A percentile compares a stretch with the other conserved stretches of the same genome.
phyloP scores from a whole-genome alignment of 2,113 vertebrate species.

The Camelus bactrianus region DNA sequence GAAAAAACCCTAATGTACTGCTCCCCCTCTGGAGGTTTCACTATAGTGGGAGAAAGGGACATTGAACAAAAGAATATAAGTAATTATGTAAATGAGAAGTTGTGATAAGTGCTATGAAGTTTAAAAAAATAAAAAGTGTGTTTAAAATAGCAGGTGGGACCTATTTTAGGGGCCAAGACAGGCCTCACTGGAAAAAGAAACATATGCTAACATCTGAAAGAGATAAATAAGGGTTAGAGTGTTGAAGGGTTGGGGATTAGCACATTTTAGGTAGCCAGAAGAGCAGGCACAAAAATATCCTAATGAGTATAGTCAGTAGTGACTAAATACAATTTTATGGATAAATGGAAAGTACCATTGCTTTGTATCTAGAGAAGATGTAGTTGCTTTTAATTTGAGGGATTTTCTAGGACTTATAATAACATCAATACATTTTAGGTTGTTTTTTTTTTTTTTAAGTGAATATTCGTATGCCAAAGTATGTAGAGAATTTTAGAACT shows the following conservation, averaged over 20 bases:
- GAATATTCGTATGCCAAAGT: background rate
- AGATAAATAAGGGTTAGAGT: background rate
- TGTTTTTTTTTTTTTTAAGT: conserved; percentile 55
- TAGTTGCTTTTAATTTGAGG: conserved; percentile 7
- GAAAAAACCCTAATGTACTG: background rate
- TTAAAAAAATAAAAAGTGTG: background rate
- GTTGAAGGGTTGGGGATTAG: background rate
- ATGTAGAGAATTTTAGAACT: conserved; percentile 20
- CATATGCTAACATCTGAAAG: background rate
- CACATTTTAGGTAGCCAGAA: background rate
- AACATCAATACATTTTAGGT: background rate
- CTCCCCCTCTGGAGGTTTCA: background rate
- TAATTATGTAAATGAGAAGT: conserved; percentile 17
- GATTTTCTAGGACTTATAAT: conserved; percentile 13
- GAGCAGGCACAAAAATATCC: background rate
- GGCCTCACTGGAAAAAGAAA: background rate
- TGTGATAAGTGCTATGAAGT: background rate
- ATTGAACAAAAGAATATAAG: background rate
- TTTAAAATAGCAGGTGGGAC: background rate
- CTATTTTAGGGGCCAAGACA: background rate
- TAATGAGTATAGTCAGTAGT: background rate
- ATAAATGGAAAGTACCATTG: background rate
- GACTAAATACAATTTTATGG: background rate
- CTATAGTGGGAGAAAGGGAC: background rate
- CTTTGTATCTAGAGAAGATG: background rate